Evolutionary conservation across 2,888 invertebrate genomes (phyloP).

Genomic region (Drosophila kambysellisi): DNA sequence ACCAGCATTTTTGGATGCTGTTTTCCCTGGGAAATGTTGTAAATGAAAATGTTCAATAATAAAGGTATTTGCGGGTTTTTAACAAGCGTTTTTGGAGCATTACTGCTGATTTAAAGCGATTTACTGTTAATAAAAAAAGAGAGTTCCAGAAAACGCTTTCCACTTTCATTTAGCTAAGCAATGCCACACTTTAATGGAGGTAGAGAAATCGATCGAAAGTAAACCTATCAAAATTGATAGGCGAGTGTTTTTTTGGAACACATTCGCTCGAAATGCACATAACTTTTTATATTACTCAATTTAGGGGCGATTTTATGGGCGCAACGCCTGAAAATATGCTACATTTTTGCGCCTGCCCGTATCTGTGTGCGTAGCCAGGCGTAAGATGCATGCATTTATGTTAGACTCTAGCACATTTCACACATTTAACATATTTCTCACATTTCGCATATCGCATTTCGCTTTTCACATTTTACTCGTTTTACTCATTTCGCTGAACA

Average conservation of each 20-base stretch:
- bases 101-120: not conserved
- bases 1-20: no score
- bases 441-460: conserved; percentile 29
- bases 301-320: conserved; percentile 48
- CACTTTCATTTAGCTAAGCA: not conserved
- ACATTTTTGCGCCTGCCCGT: conserved; percentile 5
- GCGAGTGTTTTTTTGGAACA: conserved; percentile 9
- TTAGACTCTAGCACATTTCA: conserved; percentile 31
- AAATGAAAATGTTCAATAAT: not conserved
- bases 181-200: not conserved
- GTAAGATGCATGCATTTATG: conserved; percentile 24
- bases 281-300: conserved; percentile 43
- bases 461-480: conserved; percentile 25
- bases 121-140: not conserved
- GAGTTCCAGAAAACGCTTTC: not conserved
- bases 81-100: not conserved
- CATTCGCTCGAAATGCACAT: conserved; percentile 21
- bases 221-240: conserved; percentile 9
- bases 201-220: not conserved
- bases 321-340: conserved; percentile 22
- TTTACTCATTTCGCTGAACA: conserved; percentile 45
- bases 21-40: not conserved
- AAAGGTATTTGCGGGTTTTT: not conserved
- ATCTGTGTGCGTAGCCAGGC: conserved; percentile 32
- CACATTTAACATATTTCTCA: conserved; percentile 22